Percentiles rank a stretch among this genome's conserved stretches.
phyloP scores from a whole-genome alignment of 2,113 vertebrate genomes.

The Planiliza haematocheilus region DNA sequence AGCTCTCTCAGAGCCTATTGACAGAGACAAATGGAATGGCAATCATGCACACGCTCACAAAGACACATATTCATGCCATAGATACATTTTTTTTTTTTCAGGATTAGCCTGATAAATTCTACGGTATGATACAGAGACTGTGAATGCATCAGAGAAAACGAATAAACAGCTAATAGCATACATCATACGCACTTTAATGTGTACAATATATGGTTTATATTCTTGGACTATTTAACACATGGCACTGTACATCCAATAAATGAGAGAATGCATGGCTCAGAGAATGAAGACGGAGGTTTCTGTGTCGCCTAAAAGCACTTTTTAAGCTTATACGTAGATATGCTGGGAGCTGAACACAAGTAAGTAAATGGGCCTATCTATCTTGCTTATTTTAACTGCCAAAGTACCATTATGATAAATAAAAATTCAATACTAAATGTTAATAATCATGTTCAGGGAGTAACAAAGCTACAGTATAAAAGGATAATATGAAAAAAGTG shows the following conservation, averaged over 20 bases:
- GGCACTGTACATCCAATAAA: constrained; percentile 15
- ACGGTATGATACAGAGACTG: no score
- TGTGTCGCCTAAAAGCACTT: constrained; percentile 26
- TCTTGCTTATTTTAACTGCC: background rate
- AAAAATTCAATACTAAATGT: background rate
- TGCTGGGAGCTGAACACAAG: background rate
- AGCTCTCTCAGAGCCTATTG: constrained; percentile 7
- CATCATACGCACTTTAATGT: no score
- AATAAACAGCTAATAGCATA: no score
- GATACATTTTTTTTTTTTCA: background rate
- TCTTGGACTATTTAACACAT: background rate
- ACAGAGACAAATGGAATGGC: constrained; percentile 8
- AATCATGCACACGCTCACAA: constrained; percentile 1
- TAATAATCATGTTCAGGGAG: background rate
- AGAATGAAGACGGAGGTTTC: constrained; percentile 13
- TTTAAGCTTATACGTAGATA: constrained; percentile 10
- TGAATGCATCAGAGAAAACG: no score
- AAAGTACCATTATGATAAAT: background rate
- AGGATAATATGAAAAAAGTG: background rate
- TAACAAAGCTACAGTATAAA: background rate
- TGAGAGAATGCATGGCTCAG: constrained; percentile 13
- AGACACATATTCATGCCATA: background rate
- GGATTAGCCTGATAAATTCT: background rate
- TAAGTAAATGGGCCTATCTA: background rate
- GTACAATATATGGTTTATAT: background rate